Conservation (phyloP, 2,113 vertebrate species). For the Rostratula benghalensis region DNA sequence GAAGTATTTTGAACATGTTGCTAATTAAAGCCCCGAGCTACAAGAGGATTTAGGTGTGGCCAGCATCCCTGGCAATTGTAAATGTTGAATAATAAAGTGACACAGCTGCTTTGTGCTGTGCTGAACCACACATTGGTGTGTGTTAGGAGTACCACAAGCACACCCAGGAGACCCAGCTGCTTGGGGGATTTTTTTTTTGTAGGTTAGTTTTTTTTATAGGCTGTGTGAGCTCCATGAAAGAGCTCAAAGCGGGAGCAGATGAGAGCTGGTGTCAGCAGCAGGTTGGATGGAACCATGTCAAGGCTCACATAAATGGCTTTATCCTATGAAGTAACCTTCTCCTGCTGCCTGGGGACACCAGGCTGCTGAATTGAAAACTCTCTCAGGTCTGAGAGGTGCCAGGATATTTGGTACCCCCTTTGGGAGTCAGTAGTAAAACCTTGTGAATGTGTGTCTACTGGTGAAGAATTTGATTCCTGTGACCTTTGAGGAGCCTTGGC, state of each 20-base stretch:
- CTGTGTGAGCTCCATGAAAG: background rate
- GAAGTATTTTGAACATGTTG: background rate
- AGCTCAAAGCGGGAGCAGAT: background rate
- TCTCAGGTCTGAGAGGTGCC: background rate
- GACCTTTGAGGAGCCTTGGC: background rate
- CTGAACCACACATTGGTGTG: rapidly evolving
- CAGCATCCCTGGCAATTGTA: background rate
- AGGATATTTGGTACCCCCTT: background rate
- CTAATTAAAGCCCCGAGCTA: conserved; percentile 11
- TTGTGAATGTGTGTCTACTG: rapidly evolving
- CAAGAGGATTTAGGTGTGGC: background rate
- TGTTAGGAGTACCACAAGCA: background rate
- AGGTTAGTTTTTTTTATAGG: background rate
- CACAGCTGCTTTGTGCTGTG: background rate
- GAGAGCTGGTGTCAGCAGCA: background rate
- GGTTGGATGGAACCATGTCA: background rate
- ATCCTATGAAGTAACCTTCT: background rate
- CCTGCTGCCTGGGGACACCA: background rate
- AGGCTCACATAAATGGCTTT: background rate
- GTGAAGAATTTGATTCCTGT: background rate
- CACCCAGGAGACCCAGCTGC: background rate
- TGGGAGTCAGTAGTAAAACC: background rate
- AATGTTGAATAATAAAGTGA: background rate
- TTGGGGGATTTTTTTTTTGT: background rate
- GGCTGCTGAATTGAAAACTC: background rate